phyloP scores from a whole-genome alignment of 2,113 vertebrate genomes.

The Daubentonia madagascariensis region DNA sequence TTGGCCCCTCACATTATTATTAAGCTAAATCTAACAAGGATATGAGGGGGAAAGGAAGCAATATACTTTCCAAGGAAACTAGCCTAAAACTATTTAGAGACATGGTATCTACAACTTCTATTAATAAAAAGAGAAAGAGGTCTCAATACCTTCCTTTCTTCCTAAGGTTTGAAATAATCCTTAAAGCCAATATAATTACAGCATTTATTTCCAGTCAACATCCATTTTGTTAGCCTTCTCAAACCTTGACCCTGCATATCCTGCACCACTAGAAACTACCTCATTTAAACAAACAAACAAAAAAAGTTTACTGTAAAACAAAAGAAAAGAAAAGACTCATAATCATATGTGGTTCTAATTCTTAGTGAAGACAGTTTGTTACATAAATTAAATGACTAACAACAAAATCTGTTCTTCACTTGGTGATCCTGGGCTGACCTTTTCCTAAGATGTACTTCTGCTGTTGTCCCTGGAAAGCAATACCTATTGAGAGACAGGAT shows the following conservation, averaged over 20 bases:
- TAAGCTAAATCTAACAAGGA: constrained; percentile 71
- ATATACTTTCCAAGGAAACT: constrained; percentile 55
- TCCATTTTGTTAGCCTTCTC: constrained; percentile 32
- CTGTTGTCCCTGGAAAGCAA: background rate
- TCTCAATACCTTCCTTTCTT: constrained; percentile 53
- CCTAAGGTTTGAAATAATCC: constrained; percentile 44
- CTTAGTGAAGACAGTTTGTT: constrained; percentile 19
- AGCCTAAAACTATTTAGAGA: constrained; percentile 63
- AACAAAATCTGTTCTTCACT: background rate
- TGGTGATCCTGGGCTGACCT: background rate
- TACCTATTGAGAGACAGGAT: background rate
- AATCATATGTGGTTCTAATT: background rate
- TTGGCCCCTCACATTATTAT: constrained; percentile 70
- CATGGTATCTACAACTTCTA: constrained; percentile 26
- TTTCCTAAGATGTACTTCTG: background rate
- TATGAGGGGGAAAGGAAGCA: constrained; percentile 9
- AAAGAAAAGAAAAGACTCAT: background rate
- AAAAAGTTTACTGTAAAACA: background rate
- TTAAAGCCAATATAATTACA: constrained; percentile 42
- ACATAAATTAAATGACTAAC: background rate
- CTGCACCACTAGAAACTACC: background rate
- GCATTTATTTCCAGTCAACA: constrained; percentile 42
- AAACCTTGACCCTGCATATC: background rate
- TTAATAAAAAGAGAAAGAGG: background rate
- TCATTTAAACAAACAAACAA: constrained; percentile 27